Evolutionary conservation across 2,113 vertebrate genomes (phyloP), one percentile per base, ranked within the genome.

Genomic region (Opisthocomus hoazin): DNA sequence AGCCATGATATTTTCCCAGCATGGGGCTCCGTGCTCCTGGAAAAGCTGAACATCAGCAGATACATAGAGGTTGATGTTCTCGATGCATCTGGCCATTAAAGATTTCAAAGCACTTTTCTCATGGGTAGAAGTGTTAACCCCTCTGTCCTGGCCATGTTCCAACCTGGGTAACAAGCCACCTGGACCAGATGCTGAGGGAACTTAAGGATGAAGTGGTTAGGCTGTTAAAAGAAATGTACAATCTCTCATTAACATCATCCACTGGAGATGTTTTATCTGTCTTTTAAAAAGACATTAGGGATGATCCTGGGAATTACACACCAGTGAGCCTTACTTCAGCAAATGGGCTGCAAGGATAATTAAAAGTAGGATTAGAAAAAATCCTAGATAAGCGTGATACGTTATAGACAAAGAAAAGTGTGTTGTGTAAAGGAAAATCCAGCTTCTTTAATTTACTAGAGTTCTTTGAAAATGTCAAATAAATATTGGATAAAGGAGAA

Each of bases 211-310:
- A 89, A 84, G 53, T 93, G 57, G 32, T 53, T 84, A 57, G 80
- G 80, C 80, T 87, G 84, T 32, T 91, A 90, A 91, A 61, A 92
- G 78, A 89, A 97, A 88, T 56, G 64, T 64, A 82, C 76, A 75
- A 24, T 95, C 56, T 91, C 82, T 94, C 76, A 87, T 96, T 95
- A 94, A 69, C 70, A 87, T 77, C 76, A 65, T 93, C 79, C 7
- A 1, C 65, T 63, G 78, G 78, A 91, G 61, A 81, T 68, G 34
- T 37, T 95, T 89, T 84, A 84, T 65, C 84, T 95, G 37, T 91
- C 92, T 96, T 87, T 94, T 92, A 91, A 95, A 97, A 96, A 87
- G 76, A 81, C 73, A 89, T 93, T 96, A 92, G 20, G 22, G 74
- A 77, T 87, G 77, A 87, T 89, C 53, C 53, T 93, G 74, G 84